A percentile compares a stretch with the other conserved stretches of the same genome.
These are phyloP conservation scores for Jacana jacana DNA, from an alignment of 2,113 vertebrate species.

Conservation along the genomic window DNA sequence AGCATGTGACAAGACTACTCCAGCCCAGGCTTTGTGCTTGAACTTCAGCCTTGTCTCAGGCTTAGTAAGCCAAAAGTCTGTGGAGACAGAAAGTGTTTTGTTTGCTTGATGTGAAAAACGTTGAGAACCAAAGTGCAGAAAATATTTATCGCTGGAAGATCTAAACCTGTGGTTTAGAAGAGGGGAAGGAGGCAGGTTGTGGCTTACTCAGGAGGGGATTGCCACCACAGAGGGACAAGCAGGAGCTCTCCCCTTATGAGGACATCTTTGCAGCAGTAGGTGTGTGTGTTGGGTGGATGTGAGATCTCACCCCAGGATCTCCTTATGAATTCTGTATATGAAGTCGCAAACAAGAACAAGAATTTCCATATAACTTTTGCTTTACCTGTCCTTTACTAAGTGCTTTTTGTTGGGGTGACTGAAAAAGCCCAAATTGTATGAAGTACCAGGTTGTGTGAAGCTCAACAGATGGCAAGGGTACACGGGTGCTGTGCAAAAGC, in stretches of 20 bases:
- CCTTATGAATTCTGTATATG: background rate
- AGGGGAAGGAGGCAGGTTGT: background rate
- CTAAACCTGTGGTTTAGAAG: fast-evolving
- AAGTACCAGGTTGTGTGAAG: background rate
- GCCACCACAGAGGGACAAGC: fast-evolving
- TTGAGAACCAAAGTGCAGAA: background rate
- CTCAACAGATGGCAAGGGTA: fast-evolving
- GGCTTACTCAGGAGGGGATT: background rate
- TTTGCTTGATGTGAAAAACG: background rate
- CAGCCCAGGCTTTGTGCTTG: background rate
- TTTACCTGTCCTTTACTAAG: background rate
- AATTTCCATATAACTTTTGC: background rate
- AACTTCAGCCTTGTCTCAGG: background rate
- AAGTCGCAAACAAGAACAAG: background rate
- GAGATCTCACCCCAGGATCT: background rate
- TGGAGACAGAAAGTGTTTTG: background rate
- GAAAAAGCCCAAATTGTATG: background rate
- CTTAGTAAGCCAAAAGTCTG: background rate
- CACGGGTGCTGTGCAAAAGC: background rate
- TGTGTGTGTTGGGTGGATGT: background rate
- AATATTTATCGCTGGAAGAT: background rate
- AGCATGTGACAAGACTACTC: background rate
- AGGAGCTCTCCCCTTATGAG: background rate
- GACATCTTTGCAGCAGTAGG: background rate
- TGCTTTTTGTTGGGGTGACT: background rate